Evolutionary conservation across 1,140 invertebrate genomes (phyloP), one percentile per base, ranked within the genome.

Genomic region (Drosophila repletoides): DNA sequence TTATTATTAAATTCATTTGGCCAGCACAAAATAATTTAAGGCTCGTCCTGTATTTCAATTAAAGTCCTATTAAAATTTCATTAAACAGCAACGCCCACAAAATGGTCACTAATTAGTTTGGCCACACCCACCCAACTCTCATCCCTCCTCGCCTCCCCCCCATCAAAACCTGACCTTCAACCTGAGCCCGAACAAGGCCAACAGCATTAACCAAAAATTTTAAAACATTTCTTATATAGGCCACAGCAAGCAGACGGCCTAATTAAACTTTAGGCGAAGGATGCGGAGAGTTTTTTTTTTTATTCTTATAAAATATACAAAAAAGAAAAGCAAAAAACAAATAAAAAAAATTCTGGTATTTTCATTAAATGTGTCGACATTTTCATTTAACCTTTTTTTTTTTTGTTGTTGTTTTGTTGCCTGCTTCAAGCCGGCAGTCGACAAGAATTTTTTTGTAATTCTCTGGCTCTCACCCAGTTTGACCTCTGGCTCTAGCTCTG

Each of bases 31-130:
- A 33, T 48, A 33, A 48, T 48, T 21, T 33, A 4, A 4, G 3
- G 45, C 28, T 33, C 45, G 9, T n/a, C 21, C 15, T 2, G 28
- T 31, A 21, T 33, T 31, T 48, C 73, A 83, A 83, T 83, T 84
- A 83, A 83, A 70, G 58, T 66, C 60, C 60, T 61, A 83, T 83
- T 79, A 77, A 77, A 83, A 84, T 84, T 83, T 84, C 72, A 83
- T 83, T 71, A 74, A 83, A 74, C 64, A 60, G 48, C 56, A 77
- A 69, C 70, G 55, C 70, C 79, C 79, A 64, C 77, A 74, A 83
- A 83, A 83, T 60, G 69, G 55, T 61, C 74, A 74, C 79, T 83
- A 83, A 83, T 83, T 83, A 83, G 79, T 77, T 74, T 73, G 64
- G 29, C 64, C 77, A 63, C 56, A 45, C 64, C 58, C 64, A 43